Base-by-base conservation (phyloP, 2,797 vertebrate species). In the Orientallactaga sibirica region DNA sequence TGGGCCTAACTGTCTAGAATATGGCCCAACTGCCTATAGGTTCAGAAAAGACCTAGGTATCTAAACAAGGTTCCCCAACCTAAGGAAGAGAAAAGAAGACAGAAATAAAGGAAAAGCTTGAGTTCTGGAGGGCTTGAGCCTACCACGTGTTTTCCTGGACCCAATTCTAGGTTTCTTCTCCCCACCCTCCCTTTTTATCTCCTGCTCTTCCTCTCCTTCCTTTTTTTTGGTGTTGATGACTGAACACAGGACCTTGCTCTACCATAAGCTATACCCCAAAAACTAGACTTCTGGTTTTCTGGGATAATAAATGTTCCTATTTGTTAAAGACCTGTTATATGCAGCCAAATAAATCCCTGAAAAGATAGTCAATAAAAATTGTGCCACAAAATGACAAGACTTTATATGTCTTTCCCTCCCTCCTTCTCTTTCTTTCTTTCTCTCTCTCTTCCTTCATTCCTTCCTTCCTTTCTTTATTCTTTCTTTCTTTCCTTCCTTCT, bases 311-410 rank as follows among this genome's bases (percentile, higher is more conserved):
- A 86, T 22, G 81, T 24, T 48, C 48, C 12, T 7, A 85, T 11
- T 96, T 6, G 27, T 88, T 67, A 58, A 83, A 84, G 25, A 52
- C n/a, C 16, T 78, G 16, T 37, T 80, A 84, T 8, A 29, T 48
- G 43, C 5, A 92, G 61, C 43, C 24, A 55, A 67, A 79, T 83
- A 74, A 67, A 77, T 73, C 84, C 58, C 81, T 91, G 48, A 24
- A 89, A 86, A 89, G 24, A 70, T 14, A 61, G 29, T 93, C 68
- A 85, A 74, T 76, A 89, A 73, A 91, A 94, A 77, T 25, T 33
- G 43, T 48, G 48, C 48, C 3, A 66, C 67, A 92, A 91, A 92
- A 61, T 12, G 15, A 33, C 12, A 83, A 90, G 78, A 62, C 22
- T 78, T 29, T 88, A 87, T 82, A 55, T 11, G 3, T 84, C 70